phyloP scores from a whole-genome alignment of 2,888 invertebrate species.

The Chironomus riparius region DNA sequence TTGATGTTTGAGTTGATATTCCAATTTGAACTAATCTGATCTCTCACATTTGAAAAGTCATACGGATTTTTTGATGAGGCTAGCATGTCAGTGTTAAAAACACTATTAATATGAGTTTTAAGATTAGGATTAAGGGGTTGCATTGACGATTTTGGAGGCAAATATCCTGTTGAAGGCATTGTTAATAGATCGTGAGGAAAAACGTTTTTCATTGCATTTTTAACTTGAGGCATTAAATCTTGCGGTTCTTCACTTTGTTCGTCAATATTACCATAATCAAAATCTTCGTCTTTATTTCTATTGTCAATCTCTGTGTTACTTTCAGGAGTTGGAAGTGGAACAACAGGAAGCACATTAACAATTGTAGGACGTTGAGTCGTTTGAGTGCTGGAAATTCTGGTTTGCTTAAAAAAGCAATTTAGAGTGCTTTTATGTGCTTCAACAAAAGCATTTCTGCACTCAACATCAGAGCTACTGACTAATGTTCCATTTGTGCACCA shows the following conservation, averaged over 20 bases:
- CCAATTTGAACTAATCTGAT: not conserved
- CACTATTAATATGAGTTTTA: not conserved
- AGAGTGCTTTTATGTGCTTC: not conserved
- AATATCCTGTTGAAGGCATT: not conserved
- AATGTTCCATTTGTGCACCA: conserved; percentile 7
- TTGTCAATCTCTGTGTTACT: not conserved
- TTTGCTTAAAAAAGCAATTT: not conserved
- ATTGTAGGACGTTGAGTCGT: not conserved
- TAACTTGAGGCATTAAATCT: not conserved
- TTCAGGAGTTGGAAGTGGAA: not conserved
- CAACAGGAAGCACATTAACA: not conserved
- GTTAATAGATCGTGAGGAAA: not conserved
- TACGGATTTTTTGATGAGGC: not conserved
- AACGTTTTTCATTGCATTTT: not conserved
- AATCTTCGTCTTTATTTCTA: not conserved
- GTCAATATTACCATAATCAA: not conserved
- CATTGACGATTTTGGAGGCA: not conserved
- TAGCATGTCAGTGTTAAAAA: not conserved
- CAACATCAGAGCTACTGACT: not conserved
- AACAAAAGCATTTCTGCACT: not conserved
- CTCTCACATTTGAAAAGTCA: not conserved
- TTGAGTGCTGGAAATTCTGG: not conserved
- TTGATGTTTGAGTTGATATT: not conserved
- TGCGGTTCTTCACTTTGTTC: not conserved
- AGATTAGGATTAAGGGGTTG: not conserved